These are phyloP conservation scores for human DNA, from an alignment of 2,113 vertebrate genomes.

Conservation along the genomic window DNA sequence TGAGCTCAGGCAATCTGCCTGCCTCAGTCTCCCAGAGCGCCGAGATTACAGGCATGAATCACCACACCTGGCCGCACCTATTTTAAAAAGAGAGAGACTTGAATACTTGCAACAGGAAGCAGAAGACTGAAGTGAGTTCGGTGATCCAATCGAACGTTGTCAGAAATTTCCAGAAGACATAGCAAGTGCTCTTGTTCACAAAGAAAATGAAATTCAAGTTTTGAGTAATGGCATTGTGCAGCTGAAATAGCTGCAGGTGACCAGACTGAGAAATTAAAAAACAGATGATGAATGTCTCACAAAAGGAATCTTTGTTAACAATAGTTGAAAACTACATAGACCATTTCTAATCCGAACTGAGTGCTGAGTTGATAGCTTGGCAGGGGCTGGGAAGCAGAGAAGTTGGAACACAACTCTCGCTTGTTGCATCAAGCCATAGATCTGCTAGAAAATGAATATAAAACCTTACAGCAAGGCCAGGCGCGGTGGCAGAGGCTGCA, in stretches of 20 bases:
- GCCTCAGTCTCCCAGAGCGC: not conserved
- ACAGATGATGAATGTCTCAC: constrained; percentile 26
- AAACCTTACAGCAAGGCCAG: not conserved
- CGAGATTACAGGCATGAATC: not conserved
- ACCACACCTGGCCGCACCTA: not conserved
- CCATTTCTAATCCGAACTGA: not conserved
- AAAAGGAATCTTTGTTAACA: constrained; percentile 36
- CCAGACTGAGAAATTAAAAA: constrained; percentile 38
- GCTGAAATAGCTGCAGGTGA: constrained; percentile 32
- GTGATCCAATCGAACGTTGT: not conserved
- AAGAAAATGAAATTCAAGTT: constrained; percentile 34
- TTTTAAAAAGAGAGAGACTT: not conserved
- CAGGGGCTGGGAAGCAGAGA: not conserved
- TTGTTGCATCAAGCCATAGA: not conserved
- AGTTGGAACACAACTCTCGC: not conserved
- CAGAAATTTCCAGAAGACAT: constrained; percentile 9
- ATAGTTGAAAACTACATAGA: constrained; percentile 35
- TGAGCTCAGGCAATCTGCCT: no score
- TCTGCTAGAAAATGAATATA: not conserved
- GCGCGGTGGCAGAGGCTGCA: no score
- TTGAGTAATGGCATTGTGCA: not conserved
- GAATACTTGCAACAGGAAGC: constrained; percentile 8
- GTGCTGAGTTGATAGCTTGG: not conserved
- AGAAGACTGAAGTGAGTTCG: not conserved
- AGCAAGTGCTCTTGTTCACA: not conserved